A percentile compares a stretch with the other conserved stretches of the same genome.
phyloP scores from a whole-genome alignment of 2,888 invertebrate genomes.

The Drosophila crucigera region DNA sequence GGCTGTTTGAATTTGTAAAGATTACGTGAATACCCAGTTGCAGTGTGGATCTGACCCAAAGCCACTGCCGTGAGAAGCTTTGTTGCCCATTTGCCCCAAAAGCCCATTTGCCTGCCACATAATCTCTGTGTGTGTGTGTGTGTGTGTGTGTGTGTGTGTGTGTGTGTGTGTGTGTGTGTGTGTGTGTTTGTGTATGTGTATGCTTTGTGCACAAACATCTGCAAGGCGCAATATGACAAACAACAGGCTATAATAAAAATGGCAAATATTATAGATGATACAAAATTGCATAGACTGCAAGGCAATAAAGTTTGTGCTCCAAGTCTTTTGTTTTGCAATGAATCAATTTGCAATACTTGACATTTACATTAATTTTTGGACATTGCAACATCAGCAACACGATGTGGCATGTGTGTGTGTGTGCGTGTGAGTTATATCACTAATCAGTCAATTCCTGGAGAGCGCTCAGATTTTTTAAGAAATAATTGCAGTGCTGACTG shows the following conservation, averaged over 20 bases:
- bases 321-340: slow-evolving; percentile 70
- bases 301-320: slow-evolving; percentile 60
- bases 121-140: slow-evolving; percentile 7
- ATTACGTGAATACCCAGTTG: slow-evolving; percentile 57
- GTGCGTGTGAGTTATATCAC: background rate
- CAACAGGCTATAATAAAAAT: slow-evolving; percentile 33
- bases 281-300: slow-evolving; percentile 11
- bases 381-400: slow-evolving; percentile 26
- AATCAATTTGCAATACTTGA: slow-evolving; percentile 31
- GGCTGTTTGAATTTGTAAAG: slow-evolving; percentile 32
- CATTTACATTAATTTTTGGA: slow-evolving; percentile 16
- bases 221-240: slow-evolving; percentile 14
- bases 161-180: background rate
- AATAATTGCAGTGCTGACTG: background rate
- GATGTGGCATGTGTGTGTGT: slow-evolving; percentile 1
- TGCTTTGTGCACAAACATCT: slow-evolving; percentile 17
- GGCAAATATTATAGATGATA: slow-evolving; percentile 49
- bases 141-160: slow-evolving; percentile 6
- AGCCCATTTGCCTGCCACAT: background rate
- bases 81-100: slow-evolving; percentile 17
- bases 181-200: slow-evolving; percentile 6
- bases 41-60: slow-evolving; percentile 38
- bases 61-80: slow-evolving; percentile 44
- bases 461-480: background rate
- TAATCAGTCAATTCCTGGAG: background rate